Base-by-base conservation (phyloP, 35 echinoderm and acorn worm genomes). In the Lytechinus variegatus region DNA sequence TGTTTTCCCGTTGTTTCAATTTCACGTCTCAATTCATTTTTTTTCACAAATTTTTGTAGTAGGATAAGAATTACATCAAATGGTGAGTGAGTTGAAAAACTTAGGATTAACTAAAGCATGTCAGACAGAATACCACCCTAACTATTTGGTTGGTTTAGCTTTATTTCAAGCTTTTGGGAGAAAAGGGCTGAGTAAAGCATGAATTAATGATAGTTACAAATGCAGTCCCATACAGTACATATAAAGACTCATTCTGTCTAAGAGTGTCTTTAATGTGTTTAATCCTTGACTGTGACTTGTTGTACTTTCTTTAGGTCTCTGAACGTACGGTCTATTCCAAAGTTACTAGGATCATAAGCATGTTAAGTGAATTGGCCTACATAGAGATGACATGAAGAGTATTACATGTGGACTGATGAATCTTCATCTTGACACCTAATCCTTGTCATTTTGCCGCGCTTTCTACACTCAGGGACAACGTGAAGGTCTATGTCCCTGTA, bases 361-460 rank as follows among this genome's bases (percentile, higher is more conserved):
- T 79, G 66, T 79, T 79, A 79, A 79, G 66, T 79, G 66, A 79
- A 79, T 79, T 79, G 66, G 21, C 66, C 66, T 79, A 79, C 66
- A 79, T 79, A 79, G 19, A 24, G 6, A 6, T 79, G 66, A 79
- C 66, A 79, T 79, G 21, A 79, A 79, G 66, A 79, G 66, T 24
- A 79, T 79, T 24, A 79, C 66, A 79, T 79, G n/a, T 79, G 66
- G 16, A 79, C 66, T 79, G 66, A 79, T 79, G 66, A 6, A 79
- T 79, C 19, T 24, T 79, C 66, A 4, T 79, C 66, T 79, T n/a
- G 66, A 79, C 19, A 79, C 14, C 33, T 44, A 11, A 2, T 24
- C 66, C 66, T 79, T n/a, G 66, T 79, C 66, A 2, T 44, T 79
- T 79, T 79, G 66, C 66, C 66, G 66, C 66, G 66, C 66, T 79